Base-by-base conservation (phyloP, 2,113 vertebrate genomes). In the Amia ocellicauda region DNA sequence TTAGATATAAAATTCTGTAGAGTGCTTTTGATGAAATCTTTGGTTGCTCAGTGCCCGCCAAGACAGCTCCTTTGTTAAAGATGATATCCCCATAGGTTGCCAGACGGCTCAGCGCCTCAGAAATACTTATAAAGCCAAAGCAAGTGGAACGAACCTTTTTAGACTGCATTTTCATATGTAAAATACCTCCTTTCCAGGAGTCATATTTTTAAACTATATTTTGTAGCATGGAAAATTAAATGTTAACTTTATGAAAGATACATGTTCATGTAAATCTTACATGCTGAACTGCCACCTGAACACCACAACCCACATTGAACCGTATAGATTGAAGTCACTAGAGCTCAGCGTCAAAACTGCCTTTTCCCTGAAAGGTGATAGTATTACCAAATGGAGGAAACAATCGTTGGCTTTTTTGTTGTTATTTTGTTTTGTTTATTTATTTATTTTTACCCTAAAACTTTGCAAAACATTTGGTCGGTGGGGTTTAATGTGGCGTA, bases 21-120 rank as follows among this genome's bases (percentile, higher is more conserved):
- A 50, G 31, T 7, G 67, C 68, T 72, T 74, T 64, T 53, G 27
- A 67, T 69, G 23, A 66, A 66, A 53, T 64, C 67, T 67, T 67
- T 43, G 60, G 74, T 66, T 75, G 64, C 70, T 58, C 58, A 61
- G 72, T 62, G 64, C 56, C 62, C 62, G 64, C 73, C 68, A 68
- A 74, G 72, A 78, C 69, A 52, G 63, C 51, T 54, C 63, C 54
- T 79, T 80, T 83, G 79, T 79, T 78, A 60, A 75, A 76, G 70
- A 70, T 52, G 20, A 64, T 58, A 52, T 64, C 74, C 75, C 73
- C 58, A 66, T 8, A 24, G 66, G 59, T 63, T 61, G 3, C 65
- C 43, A 66, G 62, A 47, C 64, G 22, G 45, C 36, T 64, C 16
- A 49, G 23, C 58, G 51, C 72, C 66, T 69, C 47, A 52, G 51